Percentiles rank a stretch among this genome's conserved stretches.
Evolutionary conservation across 2,888 invertebrate genomes (phyloP).

Genomic region (Polyommatus icarus): DNA sequence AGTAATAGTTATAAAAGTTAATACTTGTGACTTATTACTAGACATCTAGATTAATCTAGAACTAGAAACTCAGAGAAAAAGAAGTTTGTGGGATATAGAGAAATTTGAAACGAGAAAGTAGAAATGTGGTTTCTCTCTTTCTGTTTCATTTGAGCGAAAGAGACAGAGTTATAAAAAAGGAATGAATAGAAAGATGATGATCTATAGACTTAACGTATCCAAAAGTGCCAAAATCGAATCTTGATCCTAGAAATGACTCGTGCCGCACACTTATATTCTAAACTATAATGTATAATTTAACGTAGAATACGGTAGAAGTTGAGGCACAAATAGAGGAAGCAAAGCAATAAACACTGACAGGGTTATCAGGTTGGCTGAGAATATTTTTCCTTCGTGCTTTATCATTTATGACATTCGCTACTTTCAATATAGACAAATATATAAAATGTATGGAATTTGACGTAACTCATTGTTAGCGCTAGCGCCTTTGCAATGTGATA

Average conservation of each 20-base stretch:
- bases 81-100: not conserved
- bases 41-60: not conserved
- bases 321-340: not conserved
- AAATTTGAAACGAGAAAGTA: not conserved
- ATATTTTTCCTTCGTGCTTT: not conserved
- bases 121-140: not conserved
- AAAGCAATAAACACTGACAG: not conserved
- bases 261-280: not conserved
- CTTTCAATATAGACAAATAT: not conserved
- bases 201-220: not conserved
- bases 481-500: too few relatives aligned
- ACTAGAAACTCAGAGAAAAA: not conserved
- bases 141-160: not conserved
- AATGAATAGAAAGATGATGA: not conserved
- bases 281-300: not conserved
- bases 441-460: too few relatives aligned
- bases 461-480: too few relatives aligned
- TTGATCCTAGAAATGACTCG: not conserved
- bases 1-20: not conserved
- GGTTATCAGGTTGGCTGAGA: conserved; percentile 1
- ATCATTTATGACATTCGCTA: not conserved
- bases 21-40: not conserved
- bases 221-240: conserved; percentile 5
- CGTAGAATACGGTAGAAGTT: not conserved
- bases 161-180: not conserved